Conservation (phyloP, 2,888 invertebrate species). For the Drosophila greeni region DNA sequence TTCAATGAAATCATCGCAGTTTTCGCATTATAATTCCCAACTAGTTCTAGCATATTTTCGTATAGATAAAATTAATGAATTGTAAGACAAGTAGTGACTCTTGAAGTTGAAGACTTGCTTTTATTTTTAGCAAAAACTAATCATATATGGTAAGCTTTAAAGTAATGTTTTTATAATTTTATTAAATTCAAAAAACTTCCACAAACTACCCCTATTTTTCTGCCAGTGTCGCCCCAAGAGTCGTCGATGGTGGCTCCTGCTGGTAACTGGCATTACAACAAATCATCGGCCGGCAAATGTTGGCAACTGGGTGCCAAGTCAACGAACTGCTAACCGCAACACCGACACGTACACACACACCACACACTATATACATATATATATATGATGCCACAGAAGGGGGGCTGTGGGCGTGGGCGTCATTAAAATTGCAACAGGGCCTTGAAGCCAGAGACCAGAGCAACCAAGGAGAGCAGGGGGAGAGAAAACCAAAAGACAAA, state of each 20-base stretch:
- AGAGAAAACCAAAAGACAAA: constrained; percentile 45
- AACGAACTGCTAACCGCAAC: constrained; percentile 71
- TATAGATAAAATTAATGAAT: neutral
- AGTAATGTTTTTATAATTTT: neutral
- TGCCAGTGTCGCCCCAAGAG: constrained; percentile 17
- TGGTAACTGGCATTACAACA: constrained; percentile 56
- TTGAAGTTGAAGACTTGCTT: neutral
- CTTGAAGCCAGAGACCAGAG: constrained; percentile 42
- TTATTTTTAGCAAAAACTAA: neutral
- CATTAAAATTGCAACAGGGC: constrained; percentile 71
- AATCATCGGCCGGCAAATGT: constrained; percentile 55
- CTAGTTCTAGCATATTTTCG: neutral
- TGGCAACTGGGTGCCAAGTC: constrained; percentile 64
- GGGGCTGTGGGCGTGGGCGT: constrained; percentile 53
- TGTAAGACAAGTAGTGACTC: neutral
- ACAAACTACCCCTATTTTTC: neutral
- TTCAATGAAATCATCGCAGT: too few species aligned
- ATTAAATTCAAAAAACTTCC: too few species aligned
- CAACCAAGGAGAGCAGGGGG: neutral
- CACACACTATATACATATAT: constrained; percentile 12
- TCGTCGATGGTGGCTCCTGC: constrained; percentile 40
- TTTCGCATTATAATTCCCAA: neutral
- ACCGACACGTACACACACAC: constrained; percentile 35
- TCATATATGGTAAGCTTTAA: neutral
- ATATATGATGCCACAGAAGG: constrained; percentile 8